Conservation (phyloP, 2,888 invertebrate species). For the Hesperia comma region DNA sequence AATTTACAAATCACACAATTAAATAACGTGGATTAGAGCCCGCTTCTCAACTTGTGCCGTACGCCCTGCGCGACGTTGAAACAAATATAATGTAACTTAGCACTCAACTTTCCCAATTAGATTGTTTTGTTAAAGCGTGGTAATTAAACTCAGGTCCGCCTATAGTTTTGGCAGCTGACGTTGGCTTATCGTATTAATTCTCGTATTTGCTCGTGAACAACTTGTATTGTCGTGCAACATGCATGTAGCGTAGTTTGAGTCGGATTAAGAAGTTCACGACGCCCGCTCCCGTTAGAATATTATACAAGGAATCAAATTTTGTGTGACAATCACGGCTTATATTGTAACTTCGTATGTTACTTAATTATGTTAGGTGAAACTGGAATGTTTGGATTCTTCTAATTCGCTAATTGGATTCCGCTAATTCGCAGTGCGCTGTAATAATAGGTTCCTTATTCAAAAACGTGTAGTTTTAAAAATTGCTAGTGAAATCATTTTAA, state of each 20-base stretch:
- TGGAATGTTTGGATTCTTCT: too few species aligned
- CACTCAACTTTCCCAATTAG: slow-evolving; percentile 72
- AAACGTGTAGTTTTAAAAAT: too few species aligned
- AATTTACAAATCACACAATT: too few species aligned
- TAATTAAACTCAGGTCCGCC: slow-evolving; percentile 63
- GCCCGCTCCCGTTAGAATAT: too few species aligned
- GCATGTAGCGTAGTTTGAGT: not conserved
- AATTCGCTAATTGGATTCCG: too few species aligned
- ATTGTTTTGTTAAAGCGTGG: slow-evolving; percentile 70
- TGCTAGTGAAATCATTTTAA: too few species aligned
- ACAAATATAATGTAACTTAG: slow-evolving; percentile 57
- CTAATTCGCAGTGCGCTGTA: too few species aligned
- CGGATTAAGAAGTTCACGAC: not conserved
- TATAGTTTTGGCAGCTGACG: slow-evolving; percentile 42
- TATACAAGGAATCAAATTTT: not conserved
- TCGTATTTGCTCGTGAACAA: not conserved
- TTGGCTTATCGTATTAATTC: slow-evolving; percentile 13
- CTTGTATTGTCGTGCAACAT: not conserved
- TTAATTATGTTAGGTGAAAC: too few species aligned
- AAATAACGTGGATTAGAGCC: not conserved
- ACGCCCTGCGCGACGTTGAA: slow-evolving; percentile 27
- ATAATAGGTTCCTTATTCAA: too few species aligned
- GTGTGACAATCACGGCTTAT: not conserved
- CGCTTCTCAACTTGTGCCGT: slow-evolving; percentile 38
- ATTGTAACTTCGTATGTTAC: too few species aligned